These are phyloP conservation scores for Rhingia campestris DNA, from an alignment of 2,888 invertebrate species.

Conservation along the genomic window DNA sequence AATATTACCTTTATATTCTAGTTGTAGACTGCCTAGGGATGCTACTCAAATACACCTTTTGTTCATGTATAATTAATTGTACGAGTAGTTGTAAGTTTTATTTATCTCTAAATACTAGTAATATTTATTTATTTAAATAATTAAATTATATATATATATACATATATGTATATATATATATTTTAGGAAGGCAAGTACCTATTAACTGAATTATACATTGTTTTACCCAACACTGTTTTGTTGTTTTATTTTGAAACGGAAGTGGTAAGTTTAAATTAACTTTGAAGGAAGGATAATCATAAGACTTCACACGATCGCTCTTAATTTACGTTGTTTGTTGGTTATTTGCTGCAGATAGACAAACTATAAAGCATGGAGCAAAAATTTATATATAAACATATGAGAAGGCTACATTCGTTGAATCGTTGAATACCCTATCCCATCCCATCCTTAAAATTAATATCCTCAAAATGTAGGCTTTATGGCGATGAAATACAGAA, in stretches of 20 bases:
- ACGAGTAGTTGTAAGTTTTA: conserved; percentile 4
- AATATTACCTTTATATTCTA: conserved; percentile 4
- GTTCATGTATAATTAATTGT: conserved; percentile 17
- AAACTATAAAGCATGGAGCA: too few relatives aligned
- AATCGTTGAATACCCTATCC: too few relatives aligned
- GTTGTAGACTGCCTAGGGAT: conserved; percentile 55
- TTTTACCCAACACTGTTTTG: conserved; percentile 41
- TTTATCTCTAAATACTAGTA: conserved; percentile 20
- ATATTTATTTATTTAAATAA: conserved; percentile 47
- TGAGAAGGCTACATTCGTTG: too few relatives aligned
- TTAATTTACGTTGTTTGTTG: too few relatives aligned
- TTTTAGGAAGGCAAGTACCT: conserved; percentile 36
- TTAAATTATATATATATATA: conserved; percentile 65
- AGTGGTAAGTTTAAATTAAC: not conserved
- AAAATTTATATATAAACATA: too few relatives aligned
- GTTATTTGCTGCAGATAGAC: too few relatives aligned
- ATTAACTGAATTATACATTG: conserved; percentile 64
- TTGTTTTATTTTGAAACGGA: not conserved
- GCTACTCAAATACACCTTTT: conserved; percentile 27
- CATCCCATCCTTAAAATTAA: too few relatives aligned
- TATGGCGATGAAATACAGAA: too few relatives aligned
- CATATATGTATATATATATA: conserved; percentile 44
- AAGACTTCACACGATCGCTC: too few relatives aligned
- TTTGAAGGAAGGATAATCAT: too few relatives aligned
- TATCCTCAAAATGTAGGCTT: too few relatives aligned